Conservation (phyloP, 1,140 invertebrate species). For the Apis florea region DNA sequence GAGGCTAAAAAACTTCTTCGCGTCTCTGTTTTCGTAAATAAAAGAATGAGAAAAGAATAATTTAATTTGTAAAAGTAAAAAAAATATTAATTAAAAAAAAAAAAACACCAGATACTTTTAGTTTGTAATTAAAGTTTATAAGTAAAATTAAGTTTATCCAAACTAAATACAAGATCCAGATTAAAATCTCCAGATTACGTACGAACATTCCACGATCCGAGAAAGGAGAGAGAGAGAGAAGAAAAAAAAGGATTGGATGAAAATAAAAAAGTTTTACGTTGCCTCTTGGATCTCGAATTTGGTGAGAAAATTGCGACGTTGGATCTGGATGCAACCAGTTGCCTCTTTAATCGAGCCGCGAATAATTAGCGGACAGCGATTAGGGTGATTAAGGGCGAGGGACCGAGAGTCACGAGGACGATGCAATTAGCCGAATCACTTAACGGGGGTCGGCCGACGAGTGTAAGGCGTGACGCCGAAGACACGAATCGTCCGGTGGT, state of each 20-base stretch:
- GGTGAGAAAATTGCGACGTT: conserved; percentile 37
- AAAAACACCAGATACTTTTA: too few species aligned
- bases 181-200: too few species aligned
- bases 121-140: too few species aligned
- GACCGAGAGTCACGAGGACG: conserved; percentile 56
- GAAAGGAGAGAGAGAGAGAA: too few species aligned
- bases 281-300: conserved; percentile 18
- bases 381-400: conserved; percentile 69
- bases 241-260: background rate
- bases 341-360: conserved; percentile 71
- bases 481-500: conserved; percentile 24
- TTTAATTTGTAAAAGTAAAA: too few species aligned
- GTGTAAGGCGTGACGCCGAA: conserved; percentile 43
- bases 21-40: too few species aligned
- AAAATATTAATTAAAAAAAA: too few species aligned
- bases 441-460: conserved; percentile 54
- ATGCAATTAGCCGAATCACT: conserved; percentile 73
- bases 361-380: conserved; percentile 73
- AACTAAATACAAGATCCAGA: too few species aligned
- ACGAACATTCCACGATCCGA: too few species aligned
- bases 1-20: too few species aligned
- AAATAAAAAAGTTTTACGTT: conserved; percentile 58
- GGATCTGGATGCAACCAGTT: conserved; percentile 23
- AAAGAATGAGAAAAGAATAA: too few species aligned
- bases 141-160: too few species aligned